These are phyloP conservation scores for Ochotona curzoniae DNA, from an alignment of 2,113 vertebrate genomes.

Conservation along the genomic window DNA sequence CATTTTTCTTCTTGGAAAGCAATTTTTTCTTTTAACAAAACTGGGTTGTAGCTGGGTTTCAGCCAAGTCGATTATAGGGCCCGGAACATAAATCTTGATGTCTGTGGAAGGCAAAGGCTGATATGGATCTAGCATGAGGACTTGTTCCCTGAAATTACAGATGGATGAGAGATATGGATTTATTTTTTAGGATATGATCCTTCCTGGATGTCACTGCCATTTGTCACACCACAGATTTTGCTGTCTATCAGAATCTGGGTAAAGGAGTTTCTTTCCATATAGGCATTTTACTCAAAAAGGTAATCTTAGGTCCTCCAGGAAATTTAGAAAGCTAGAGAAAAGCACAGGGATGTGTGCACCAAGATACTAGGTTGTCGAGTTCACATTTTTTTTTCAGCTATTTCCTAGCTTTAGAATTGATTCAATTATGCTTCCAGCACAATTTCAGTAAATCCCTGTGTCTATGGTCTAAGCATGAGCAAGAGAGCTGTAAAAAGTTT, in stretches of 20 bases:
- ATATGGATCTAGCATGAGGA: conserved; percentile 86
- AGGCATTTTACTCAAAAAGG: conserved; percentile 70
- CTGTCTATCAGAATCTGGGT: conserved; percentile 87
- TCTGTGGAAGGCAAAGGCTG: conserved; percentile 79
- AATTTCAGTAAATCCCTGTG: background rate
- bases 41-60: background rate
- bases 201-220: conserved; percentile 88
- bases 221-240: conserved; percentile 87
- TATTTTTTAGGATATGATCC: conserved; percentile 86
- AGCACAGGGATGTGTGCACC: conserved; percentile 17
- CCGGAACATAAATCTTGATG: conserved; percentile 76
- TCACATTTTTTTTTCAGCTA: background rate
- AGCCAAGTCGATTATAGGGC: conserved; percentile 65
- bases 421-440: background rate
- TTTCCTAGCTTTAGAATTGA: background rate
- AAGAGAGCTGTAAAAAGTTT: background rate
- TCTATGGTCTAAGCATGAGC: background rate
- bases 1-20: conserved; percentile 55
- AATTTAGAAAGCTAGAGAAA: conserved; percentile 63
- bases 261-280: conserved; percentile 75
- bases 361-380: rapidly evolving
- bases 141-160: conserved; percentile 87
- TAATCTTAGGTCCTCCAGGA: conserved; percentile 70
- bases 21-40: conserved; percentile 48
- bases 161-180: conserved; percentile 85